These are phyloP conservation scores for Tenthredo mesomela DNA, from an alignment of 2,888 invertebrate species.

Conservation along the genomic window DNA sequence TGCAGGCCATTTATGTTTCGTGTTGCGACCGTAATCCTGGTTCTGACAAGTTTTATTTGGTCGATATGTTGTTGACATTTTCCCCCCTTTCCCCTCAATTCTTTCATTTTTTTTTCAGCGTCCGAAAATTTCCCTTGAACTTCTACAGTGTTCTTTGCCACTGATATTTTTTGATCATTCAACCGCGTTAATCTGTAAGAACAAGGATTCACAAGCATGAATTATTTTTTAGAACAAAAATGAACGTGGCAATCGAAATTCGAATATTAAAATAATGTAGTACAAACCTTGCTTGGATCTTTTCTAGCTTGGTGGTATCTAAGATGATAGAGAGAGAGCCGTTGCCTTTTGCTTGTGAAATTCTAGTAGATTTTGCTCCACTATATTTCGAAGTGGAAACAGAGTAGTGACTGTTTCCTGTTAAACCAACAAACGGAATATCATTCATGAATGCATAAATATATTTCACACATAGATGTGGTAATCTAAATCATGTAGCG, in stretches of 20 bases:
- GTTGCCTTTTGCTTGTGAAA: conserved; percentile 79
- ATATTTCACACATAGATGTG: background rate
- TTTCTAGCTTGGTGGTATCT: conserved; percentile 80
- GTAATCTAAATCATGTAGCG: background rate
- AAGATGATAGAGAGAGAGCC: conserved; percentile 81
- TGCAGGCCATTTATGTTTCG: conserved; percentile 68
- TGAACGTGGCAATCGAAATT: conserved; percentile 58
- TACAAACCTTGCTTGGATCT: conserved; percentile 69
- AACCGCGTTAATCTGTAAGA: conserved; percentile 74
- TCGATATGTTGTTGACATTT: conserved; percentile 62
- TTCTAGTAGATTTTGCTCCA: conserved; percentile 81
- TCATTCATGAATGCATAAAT: conserved; percentile 41
- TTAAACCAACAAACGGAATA: conserved; percentile 56
- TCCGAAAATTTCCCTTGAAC: conserved; percentile 65
- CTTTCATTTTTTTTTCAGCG: conserved; percentile 64
- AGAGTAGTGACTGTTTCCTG: conserved; percentile 82
- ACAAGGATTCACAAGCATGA: conserved; percentile 64
- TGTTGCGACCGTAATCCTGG: conserved; percentile 66
- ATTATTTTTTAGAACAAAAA: conserved; percentile 38
- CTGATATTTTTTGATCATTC: conserved; percentile 54
- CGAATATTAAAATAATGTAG: conserved; percentile 47
- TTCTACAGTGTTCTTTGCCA: conserved; percentile 68
- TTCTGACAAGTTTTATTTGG: conserved; percentile 64
- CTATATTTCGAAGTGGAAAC: conserved; percentile 84
- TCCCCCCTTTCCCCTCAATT: conserved; percentile 61